Base-by-base conservation (phyloP, 2,797 vertebrate species). In the Peromyscus aztecus region DNA sequence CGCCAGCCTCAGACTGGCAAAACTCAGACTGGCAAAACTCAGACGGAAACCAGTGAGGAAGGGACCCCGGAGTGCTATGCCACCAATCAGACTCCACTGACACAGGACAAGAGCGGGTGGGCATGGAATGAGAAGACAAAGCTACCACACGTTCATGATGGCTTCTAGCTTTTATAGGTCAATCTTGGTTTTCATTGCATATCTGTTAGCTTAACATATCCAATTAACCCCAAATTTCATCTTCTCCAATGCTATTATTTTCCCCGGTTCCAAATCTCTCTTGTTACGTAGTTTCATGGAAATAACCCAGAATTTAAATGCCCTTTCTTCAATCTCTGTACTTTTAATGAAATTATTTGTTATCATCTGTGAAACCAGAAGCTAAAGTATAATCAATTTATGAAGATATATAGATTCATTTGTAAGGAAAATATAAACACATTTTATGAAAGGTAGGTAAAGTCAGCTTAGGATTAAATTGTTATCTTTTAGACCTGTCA, bases 311-410 rank as follows among this genome's bases (percentile, higher is more conserved):
- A 96, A 94, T 85, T 69, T 69, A 91, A 90, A 75, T 86, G 4
- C 2, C 46, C 4, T 93, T 17, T 10, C 16, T 92, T 69, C 43
- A 93, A 34, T 78, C 19, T 77, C 23, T 95, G 63, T 61, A 19
- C 11, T 0, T 78, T 67, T 91, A 67, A 63, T n/a, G 8, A 55
- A 89, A 59, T 40, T 9, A 21, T 4, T 75, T 71, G 34, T 27
- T 75, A 80, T 55, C 13, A 86, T 19, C 12, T 23, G 40, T 84
- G 57, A 91, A 88, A 57, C n/a, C 12, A 0, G 8, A 75, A 91
- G 76, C 34, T 94, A 46, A 81, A 65, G 76, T 85, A 73, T 91
- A 94, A 57, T 91, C 10, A 90, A 71, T 80, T 95, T 94, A 69
- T 78, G 85, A 88, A 52, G 14, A 93, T 37, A 71, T 31, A 59